These are phyloP conservation scores for Drosophila meridionalis DNA, from an alignment of 2,888 invertebrate species.

Conservation along the genomic window DNA sequence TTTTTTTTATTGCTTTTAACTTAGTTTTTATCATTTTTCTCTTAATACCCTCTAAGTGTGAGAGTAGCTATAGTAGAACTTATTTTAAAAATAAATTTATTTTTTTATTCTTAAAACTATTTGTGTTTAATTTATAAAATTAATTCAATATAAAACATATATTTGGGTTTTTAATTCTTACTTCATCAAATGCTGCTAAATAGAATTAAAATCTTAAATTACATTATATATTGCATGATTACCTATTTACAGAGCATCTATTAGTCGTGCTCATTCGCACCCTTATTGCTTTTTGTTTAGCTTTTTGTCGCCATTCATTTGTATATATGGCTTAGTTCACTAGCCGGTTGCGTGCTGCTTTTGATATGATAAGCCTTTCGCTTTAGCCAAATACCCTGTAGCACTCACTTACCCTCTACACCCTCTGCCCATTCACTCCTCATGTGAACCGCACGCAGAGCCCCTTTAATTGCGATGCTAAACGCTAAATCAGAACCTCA, in stretches of 20 bases:
- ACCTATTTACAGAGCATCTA: constrained; percentile 15
- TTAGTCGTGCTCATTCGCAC: background rate
- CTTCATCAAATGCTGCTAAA: background rate
- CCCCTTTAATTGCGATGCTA: constrained; percentile 73
- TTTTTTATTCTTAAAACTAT: too few species aligned
- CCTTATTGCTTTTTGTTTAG: constrained; percentile 20
- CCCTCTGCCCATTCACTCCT: background rate
- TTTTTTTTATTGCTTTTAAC: background rate
- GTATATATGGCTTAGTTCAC: constrained; percentile 57
- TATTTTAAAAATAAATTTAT: too few species aligned
- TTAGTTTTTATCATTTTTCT: background rate
- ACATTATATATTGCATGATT: background rate
- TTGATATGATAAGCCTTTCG: constrained; percentile 72
- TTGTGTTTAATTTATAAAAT: too few species aligned
- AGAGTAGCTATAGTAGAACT: background rate
- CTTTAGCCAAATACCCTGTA: constrained; percentile 6
- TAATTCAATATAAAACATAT: too few species aligned
- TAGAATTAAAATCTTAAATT: too few species aligned
- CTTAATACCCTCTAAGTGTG: background rate
- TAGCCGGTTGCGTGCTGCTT: constrained; percentile 60
- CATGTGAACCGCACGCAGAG: constrained; percentile 21
- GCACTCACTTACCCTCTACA: background rate
- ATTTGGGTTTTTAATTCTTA: background rate
- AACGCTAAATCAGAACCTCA: constrained; percentile 77
- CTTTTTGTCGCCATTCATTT: constrained; percentile 58